Conservation (phyloP, 2,113 vertebrate genomes). For the Tetrax tetrax region DNA sequence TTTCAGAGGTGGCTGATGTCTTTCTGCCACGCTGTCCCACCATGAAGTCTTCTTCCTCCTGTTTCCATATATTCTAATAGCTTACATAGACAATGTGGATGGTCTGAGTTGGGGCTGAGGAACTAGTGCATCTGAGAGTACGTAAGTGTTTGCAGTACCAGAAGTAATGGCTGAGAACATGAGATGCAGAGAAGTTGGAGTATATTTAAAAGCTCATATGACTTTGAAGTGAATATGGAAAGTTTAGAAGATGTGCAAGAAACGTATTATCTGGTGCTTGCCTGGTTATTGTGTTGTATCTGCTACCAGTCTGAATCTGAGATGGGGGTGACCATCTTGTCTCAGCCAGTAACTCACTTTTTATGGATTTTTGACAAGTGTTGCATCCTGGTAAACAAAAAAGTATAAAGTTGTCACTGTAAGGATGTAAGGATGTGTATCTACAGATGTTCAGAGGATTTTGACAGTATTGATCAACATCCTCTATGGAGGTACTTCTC, state of each 20-base stretch:
- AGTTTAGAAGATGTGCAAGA: not conserved
- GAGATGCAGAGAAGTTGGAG: not conserved
- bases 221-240: not conserved
- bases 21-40: fast-evolving
- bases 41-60: not conserved
- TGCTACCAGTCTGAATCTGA: not conserved
- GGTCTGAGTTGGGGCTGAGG: not conserved
- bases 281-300: not conserved
- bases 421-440: not conserved
- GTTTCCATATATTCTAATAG: not conserved
- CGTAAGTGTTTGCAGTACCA: not conserved
- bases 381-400: not conserved
- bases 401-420: not conserved
- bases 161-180: not conserved
- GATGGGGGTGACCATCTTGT: not conserved
- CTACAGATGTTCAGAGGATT: not conserved
- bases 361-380: not conserved
- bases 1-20: not conserved
- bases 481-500: not conserved
- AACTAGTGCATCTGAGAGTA: not conserved
- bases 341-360: not conserved
- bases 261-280: not conserved
- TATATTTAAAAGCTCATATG: not conserved
- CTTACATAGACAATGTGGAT: fast-evolving
- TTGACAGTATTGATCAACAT: not conserved